Evolutionary conservation across 1,140 invertebrate species (phyloP).

Genomic region (Aphelinus certus): DNA sequence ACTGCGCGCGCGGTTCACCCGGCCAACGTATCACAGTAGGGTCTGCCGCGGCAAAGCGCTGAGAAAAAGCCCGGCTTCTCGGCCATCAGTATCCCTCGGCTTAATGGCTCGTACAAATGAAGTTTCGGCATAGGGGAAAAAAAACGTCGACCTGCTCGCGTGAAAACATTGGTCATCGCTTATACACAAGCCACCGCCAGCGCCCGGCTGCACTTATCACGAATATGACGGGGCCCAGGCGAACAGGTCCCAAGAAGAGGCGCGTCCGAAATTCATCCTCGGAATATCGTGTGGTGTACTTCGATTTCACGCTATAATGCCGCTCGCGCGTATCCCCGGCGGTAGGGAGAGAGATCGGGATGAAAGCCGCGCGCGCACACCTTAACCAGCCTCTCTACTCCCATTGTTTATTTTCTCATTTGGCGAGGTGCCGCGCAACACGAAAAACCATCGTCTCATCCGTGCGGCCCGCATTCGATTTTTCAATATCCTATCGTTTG

Average conservation of each 20-base stretch:
- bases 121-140: slow-evolving; percentile 48
- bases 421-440: slow-evolving; percentile 29
- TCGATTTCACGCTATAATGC: slow-evolving; percentile 62
- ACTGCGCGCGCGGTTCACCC: not conserved
- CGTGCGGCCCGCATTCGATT: no score
- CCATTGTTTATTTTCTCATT: slow-evolving; percentile 55
- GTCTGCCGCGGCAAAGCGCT: not conserved
- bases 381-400: slow-evolving; percentile 46
- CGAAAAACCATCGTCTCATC: not conserved
- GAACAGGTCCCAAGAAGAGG: not conserved
- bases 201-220: slow-evolving; percentile 51
- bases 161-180: slow-evolving; percentile 49
- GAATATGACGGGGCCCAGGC: slow-evolving; percentile 49
- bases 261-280: slow-evolving; percentile 45
- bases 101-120: slow-evolving; percentile 58
- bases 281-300: slow-evolving; percentile 32
- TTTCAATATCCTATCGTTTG: no score
- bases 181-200: not conserved
- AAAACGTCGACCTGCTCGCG: slow-evolving; percentile 34
- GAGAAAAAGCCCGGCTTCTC: no score
- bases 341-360: slow-evolving; percentile 13
- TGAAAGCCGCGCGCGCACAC: slow-evolving; percentile 43
- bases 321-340: slow-evolving; percentile 48
- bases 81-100: slow-evolving; percentile 14
- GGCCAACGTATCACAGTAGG: not conserved